Conservation (phyloP, 2,797 vertebrate genomes). For the Bovichtus diacanthus region DNA sequence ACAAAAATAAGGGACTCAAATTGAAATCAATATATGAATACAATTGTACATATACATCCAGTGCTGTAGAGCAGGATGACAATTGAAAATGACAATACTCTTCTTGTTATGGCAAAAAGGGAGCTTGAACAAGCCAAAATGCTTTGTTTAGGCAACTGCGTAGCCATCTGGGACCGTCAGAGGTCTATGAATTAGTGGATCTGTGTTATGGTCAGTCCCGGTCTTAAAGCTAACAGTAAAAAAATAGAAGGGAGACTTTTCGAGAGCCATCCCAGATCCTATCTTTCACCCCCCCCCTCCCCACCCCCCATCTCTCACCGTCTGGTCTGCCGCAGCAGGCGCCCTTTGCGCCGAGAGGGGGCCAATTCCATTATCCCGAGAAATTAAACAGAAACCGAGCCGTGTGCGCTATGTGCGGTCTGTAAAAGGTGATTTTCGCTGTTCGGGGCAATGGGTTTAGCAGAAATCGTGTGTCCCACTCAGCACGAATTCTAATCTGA, state of each 20-base stretch:
- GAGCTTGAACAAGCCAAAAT: conserved; percentile 71
- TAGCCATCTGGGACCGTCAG: conserved; percentile 63
- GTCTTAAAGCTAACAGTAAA: conserved; percentile 84
- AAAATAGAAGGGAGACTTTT: conserved; percentile 81
- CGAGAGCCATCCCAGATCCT: conserved; percentile 70
- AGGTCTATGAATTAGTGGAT: conserved; percentile 66
- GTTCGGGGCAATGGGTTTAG: conserved; percentile 38
- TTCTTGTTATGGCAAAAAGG: conserved; percentile 76
- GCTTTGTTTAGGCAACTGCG: conserved; percentile 76
- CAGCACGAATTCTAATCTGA: conserved; percentile 58
- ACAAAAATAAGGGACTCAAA: conserved; percentile 85
- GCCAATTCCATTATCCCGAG: conserved; percentile 61
- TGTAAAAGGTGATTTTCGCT: conserved; percentile 64
- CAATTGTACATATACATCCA: conserved; percentile 80
- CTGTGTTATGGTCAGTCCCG: conserved; percentile 68
- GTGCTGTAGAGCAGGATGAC: conserved; percentile 79
- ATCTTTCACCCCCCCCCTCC: conserved; percentile 46
- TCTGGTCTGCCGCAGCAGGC: conserved; percentile 77
- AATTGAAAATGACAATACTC: conserved; percentile 76
- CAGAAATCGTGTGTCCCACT: conserved; percentile 62
- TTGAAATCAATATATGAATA: conserved; percentile 77
- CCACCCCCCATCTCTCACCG: conserved; percentile 56
- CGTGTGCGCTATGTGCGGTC: conserved; percentile 63
- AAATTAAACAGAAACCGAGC: conserved; percentile 69
- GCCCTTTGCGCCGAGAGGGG: conserved; percentile 60